A percentile compares a stretch with the other conserved stretches of the same genome.
Conservation (phyloP, 2,888 invertebrate genomes). For the Agrochola lota region DNA sequence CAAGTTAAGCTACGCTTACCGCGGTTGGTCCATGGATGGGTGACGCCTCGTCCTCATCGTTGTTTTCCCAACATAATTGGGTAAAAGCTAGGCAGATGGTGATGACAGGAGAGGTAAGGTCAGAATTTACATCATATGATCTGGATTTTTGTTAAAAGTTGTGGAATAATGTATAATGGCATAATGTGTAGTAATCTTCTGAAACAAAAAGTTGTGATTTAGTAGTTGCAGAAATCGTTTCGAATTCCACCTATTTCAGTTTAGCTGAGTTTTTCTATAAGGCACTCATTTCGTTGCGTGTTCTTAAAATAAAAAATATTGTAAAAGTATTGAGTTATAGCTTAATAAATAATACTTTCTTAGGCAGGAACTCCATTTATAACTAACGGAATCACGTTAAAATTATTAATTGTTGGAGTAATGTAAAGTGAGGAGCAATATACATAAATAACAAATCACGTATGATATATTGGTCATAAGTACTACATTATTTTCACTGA, state of each 20-base stretch:
- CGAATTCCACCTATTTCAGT: no score
- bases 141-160: background rate
- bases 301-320: background rate
- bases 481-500: background rate
- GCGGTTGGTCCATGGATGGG: no score
- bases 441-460: slow-evolving; percentile 29
- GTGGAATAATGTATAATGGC: no score
- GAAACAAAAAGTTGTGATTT: background rate
- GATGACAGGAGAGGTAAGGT: background rate
- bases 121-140: background rate
- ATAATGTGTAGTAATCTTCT: no score
- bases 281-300: background rate
- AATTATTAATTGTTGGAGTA: slow-evolving; percentile 15
- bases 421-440: slow-evolving; percentile 14
- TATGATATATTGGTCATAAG: slow-evolving; percentile 12
- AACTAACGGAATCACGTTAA: background rate
- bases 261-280: background rate
- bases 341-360: slow-evolving; percentile 13
- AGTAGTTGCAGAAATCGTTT: background rate
- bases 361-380: slow-evolving; percentile 2
- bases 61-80: no score
- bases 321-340: background rate
- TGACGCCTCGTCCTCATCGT: no score
- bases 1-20: no score
- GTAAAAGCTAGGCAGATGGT: no score